phyloP scores from a whole-genome alignment of 1,140 invertebrate genomes.

The Pachypeltis micranthus region DNA sequence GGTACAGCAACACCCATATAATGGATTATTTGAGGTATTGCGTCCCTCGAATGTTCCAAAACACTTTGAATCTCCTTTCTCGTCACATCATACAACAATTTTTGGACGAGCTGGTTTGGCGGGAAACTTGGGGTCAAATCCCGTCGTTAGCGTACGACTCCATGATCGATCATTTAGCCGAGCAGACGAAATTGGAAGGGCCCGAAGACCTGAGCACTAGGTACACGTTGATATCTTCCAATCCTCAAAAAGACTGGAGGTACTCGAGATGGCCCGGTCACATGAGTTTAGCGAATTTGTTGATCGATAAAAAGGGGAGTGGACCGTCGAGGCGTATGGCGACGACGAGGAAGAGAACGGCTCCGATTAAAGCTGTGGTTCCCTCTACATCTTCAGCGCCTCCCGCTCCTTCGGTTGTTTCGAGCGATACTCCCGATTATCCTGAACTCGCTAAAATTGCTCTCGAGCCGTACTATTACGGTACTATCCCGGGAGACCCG shows the following conservation, averaged over 20 bases:
- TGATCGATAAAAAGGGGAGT: too few species aligned
- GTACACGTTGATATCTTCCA: neutral
- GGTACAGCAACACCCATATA: slow-evolving; percentile 54
- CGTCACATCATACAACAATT: slow-evolving; percentile 79
- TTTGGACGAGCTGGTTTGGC: slow-evolving; percentile 74
- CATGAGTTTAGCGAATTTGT: too few species aligned
- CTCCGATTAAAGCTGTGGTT: too few species aligned
- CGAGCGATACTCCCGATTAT: too few species aligned
- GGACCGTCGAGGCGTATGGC: too few species aligned
- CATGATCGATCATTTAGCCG: neutral
- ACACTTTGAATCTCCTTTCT: slow-evolving; percentile 67
- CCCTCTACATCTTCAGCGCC: too few species aligned
- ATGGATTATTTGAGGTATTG: slow-evolving; percentile 78
- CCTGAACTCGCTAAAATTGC: neutral
- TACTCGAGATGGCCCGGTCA: neutral
- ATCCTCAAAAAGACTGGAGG: neutral
- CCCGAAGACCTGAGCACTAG: neutral
- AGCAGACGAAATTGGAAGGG: neutral
- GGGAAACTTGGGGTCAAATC: slow-evolving; percentile 52
- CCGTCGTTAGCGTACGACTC: neutral
- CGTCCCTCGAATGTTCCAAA: slow-evolving; percentile 73
- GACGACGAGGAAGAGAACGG: too few species aligned
- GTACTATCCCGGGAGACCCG: neutral
- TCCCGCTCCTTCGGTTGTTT: too few species aligned
- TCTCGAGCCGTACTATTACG: neutral